phyloP scores from a whole-genome alignment of 2,888 invertebrate genomes.

The Aromia moschata region DNA sequence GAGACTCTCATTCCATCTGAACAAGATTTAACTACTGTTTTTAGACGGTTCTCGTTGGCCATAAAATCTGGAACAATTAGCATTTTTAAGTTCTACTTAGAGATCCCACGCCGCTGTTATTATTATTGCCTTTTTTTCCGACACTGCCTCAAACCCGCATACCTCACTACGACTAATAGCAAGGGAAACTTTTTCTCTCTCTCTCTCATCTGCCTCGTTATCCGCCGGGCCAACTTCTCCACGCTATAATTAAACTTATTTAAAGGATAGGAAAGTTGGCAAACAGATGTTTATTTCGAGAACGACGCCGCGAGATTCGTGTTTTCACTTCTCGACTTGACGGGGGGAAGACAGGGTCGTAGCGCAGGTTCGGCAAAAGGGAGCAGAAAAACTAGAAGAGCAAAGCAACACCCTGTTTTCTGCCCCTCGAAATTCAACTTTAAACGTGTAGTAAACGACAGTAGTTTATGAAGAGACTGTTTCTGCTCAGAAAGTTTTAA shows the following conservation, averaged over 20 bases:
- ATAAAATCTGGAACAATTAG: constrained; percentile 9
- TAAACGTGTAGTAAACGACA: no score
- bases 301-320: constrained; percentile 3
- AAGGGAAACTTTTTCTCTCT: constrained; percentile 8
- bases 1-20: no score
- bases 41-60: no score
- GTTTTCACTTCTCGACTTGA: constrained; percentile 21
- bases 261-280: constrained; percentile 17
- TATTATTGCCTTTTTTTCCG: background rate
- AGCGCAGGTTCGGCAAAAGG: no score
- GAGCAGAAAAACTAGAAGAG: no score
- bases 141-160: constrained; percentile 6
- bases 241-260: constrained; percentile 16
- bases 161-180: background rate
- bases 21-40: no score
- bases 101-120: constrained; percentile 19
- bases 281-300: constrained; percentile 5
- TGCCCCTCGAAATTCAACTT: no score
- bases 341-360: no score
- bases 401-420: no score
- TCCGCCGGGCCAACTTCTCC: constrained; percentile 4
- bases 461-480: no score
- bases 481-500: no score
- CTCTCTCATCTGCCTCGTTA: constrained; percentile 3
- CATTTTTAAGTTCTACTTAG: constrained; percentile 13